Percentiles rank a stretch among this genome's conserved stretches.
These are phyloP conservation scores for Athrips mouffetella DNA, from an alignment of 2,888 invertebrate genomes.

Conservation along the genomic window DNA sequence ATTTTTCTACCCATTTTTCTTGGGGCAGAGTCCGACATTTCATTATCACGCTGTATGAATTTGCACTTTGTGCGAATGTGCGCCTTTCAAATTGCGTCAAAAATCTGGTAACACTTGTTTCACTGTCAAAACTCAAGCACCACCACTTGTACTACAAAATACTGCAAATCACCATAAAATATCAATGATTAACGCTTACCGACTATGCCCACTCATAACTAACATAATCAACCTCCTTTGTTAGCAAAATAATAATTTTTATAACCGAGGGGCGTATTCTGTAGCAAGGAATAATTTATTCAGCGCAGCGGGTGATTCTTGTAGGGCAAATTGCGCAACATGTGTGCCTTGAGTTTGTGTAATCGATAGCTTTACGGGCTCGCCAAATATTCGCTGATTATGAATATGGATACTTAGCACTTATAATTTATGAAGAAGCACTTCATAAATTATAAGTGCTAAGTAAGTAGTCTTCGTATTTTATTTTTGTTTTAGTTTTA, in stretches of 20 bases:
- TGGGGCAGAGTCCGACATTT: too few species aligned
- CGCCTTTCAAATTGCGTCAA: too few species aligned
- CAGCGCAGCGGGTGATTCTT: slow-evolving; percentile 65
- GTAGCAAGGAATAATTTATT: slow-evolving; percentile 53
- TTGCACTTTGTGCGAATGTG: too few species aligned
- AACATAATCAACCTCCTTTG: slow-evolving; percentile 67
- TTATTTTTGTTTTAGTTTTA: background rate
- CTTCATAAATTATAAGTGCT: background rate
- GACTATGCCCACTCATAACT: slow-evolving; percentile 40
- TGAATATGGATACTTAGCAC: slow-evolving; percentile 4
- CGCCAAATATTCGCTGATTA: slow-evolving; percentile 5
- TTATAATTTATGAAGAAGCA: too few species aligned
- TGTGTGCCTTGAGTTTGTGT: slow-evolving; percentile 46
- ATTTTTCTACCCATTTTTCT: too few species aligned
- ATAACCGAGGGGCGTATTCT: slow-evolving; percentile 57
- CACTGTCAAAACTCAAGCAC: slow-evolving; percentile 31
- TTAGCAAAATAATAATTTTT: slow-evolving; percentile 58
- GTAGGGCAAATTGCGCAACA: slow-evolving; percentile 69
- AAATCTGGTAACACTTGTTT: slow-evolving; percentile 14
- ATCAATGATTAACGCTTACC: slow-evolving; percentile 33
- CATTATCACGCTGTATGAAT: too few species aligned
- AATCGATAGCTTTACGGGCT: slow-evolving; percentile 43
- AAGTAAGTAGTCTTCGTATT: background rate
- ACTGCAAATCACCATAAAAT: slow-evolving; percentile 48
- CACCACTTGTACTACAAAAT: slow-evolving; percentile 51